These are phyloP conservation scores for Diarsia dahlii DNA, from an alignment of 2,888 invertebrate genomes.

Conservation along the genomic window DNA sequence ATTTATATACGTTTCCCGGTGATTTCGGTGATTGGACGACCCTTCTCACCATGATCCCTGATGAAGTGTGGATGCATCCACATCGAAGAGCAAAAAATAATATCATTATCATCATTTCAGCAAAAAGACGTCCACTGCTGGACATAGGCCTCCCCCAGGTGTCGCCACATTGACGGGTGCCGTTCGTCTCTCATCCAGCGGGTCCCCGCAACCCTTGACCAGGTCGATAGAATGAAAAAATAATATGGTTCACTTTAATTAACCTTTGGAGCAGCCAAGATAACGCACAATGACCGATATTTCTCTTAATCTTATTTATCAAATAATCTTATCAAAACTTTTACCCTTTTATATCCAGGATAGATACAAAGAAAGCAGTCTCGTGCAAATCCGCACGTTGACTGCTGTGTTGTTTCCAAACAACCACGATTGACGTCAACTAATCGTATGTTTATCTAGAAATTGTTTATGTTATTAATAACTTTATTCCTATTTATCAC, in stretches of 20 bases:
- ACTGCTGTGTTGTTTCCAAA: slow-evolving; percentile 10
- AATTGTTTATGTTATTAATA: slow-evolving; percentile 58
- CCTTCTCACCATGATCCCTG: neutral
- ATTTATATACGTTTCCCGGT: too few species aligned
- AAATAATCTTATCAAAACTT: slow-evolving; percentile 37
- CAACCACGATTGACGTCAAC: slow-evolving; percentile 57
- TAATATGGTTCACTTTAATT: neutral
- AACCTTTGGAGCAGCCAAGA: neutral
- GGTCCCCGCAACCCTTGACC: too few species aligned
- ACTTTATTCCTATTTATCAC: slow-evolving; percentile 43
- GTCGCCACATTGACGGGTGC: too few species aligned
- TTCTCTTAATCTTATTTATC: slow-evolving; percentile 20
- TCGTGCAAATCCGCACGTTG: slow-evolving; percentile 27
- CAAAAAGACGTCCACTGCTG: too few species aligned
- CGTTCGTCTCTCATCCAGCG: too few species aligned
- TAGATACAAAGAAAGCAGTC: slow-evolving; percentile 21
- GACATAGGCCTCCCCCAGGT: too few species aligned
- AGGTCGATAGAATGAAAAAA: too few species aligned
- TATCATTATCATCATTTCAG: neutral
- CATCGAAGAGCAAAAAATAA: neutral
- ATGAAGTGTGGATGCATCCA: neutral
- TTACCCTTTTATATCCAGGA: neutral
- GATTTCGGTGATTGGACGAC: too few species aligned
- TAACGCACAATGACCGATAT: slow-evolving; percentile 1
- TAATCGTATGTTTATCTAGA: slow-evolving; percentile 51